Percentiles rank a stretch among this genome's conserved stretches.
Conservation (phyloP, 2,113 vertebrate genomes). For the Corvus cornix region DNA sequence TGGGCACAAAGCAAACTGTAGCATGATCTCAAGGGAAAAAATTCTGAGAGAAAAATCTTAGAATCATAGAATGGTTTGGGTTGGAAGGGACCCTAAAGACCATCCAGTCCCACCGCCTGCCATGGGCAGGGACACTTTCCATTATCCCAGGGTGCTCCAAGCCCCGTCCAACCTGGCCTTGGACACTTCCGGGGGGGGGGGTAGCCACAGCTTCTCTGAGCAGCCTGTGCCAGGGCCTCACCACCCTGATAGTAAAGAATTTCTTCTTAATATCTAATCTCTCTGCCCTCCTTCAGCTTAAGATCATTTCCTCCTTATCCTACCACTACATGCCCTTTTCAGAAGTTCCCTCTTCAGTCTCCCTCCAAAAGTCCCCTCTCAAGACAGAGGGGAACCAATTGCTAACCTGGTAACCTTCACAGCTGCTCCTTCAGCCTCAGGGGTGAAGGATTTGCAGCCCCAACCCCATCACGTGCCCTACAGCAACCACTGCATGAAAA, state of each 20-base stretch:
- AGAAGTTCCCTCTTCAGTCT: neutral
- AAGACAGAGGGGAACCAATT: neutral
- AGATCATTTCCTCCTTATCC: neutral
- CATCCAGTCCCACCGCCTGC: neutral
- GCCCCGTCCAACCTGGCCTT: fast-evolving
- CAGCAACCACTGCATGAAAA: neutral
- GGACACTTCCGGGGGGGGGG: too few species aligned
- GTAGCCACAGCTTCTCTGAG: neutral
- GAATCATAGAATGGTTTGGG: neutral
- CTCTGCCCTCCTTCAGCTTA: neutral
- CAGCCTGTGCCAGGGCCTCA: neutral
- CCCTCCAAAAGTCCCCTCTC: neutral
- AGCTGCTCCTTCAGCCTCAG: neutral
- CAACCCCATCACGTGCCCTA: neutral
- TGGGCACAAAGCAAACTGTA: neutral
- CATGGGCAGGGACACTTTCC: neutral
- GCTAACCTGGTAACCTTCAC: neutral
- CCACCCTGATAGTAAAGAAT: neutral
- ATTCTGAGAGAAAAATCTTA: neutral
- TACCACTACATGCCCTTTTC: neutral
- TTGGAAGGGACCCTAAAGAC: neutral
- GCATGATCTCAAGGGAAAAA: neutral
- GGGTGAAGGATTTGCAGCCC: neutral
- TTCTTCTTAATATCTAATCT: neutral
- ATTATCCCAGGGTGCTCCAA: neutral